Base-by-base conservation (phyloP, 2,888 invertebrate species). In the Dasysyrphus tricinctus region DNA sequence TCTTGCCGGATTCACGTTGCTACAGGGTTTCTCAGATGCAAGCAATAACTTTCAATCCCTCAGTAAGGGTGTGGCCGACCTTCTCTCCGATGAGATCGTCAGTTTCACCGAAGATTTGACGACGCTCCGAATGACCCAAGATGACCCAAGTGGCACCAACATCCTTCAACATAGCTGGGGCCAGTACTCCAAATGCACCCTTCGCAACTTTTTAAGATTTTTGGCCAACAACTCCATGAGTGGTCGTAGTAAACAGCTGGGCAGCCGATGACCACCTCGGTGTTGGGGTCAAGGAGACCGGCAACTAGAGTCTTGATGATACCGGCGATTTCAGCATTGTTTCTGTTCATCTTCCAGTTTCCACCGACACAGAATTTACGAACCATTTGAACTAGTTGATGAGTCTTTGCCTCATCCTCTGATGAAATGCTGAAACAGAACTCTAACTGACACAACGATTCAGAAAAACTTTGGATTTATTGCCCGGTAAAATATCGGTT, bases 311-410 rank as follows among this genome's bases (percentile, higher is more conserved):
- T 96, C 65, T 94, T 94, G 74, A 97, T 94, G 86, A 99, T 97
- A 87, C 95, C 96, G 88, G 96, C 95, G 88, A 98, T 97, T 89
- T 95, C 94, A 84, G 95, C 94, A 92, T 97, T 98, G 89, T 95
- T 95, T 57, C 99, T 99, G 92, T 99, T 99, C 99, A 99, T 98
- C 93, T 99, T 99, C 99, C 99, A 99, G 94, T 99, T 99, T 75
- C 99, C 99, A 89, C 99, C 99, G 91, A 99, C 99, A 91, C 98
- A 98, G 93, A 99, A 99, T 95, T 97, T 98, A 89, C 99, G 96
- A 81, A 93, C 93, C 96, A 96, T 96, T 93, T 94, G 67, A 82
- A 56, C 63, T 47, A 51, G 61, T 37, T n/a, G 69, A 77, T 63
- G 73, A 70, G 81, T 85, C 51, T 80, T 74, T n/a, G n/a, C n/a